These are phyloP conservation scores for Orycteropus afer DNA, from an alignment of 2,113 vertebrate genomes.

Conservation along the genomic window DNA sequence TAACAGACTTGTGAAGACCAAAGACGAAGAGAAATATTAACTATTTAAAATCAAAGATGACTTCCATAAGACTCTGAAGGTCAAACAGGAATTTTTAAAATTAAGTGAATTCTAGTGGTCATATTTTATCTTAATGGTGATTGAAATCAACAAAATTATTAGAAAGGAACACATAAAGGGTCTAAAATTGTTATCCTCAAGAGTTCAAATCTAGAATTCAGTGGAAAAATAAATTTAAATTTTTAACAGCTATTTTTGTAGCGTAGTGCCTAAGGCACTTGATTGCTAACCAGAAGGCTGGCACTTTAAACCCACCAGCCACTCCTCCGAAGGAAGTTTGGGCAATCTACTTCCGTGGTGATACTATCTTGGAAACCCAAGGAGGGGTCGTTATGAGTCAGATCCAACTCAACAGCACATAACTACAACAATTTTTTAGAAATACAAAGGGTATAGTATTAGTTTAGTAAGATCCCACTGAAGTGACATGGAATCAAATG, in stretches of 20 bases:
- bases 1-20: neutral
- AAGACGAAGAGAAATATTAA: neutral
- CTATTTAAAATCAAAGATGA: conserved; percentile 15
- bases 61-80: neutral
- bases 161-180: neutral
- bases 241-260: neutral
- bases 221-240: conserved; percentile 2
- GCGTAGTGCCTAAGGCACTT: no score
- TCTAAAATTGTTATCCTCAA: neutral
- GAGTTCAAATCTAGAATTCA: neutral
- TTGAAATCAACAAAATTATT: neutral
- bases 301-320: no score
- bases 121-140: neutral
- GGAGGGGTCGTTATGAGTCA: no score
- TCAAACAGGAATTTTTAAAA: conserved; percentile 13
- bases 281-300: no score
- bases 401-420: no score
- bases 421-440: no score
- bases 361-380: no score
- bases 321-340: no score
- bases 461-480: neutral
- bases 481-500: neutral
- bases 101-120: neutral
- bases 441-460: neutral
- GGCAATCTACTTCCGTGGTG: no score